Percentiles rank a stretch among this genome's conserved stretches.
Evolutionary conservation across 2,888 invertebrate genomes (phyloP).

Genomic region (Myopa testacea): DNA sequence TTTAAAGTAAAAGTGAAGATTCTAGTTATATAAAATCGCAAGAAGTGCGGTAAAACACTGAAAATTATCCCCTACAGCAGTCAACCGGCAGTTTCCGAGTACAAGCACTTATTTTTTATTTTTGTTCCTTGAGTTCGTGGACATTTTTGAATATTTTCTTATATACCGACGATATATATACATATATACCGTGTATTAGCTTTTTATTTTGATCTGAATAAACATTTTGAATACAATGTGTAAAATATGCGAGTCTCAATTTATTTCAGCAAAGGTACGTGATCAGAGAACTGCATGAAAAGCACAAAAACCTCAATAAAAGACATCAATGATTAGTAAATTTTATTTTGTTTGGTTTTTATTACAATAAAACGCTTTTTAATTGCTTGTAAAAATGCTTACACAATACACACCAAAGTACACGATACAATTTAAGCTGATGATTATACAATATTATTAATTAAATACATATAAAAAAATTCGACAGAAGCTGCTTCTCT

Average conservation of each 20-base stretch:
- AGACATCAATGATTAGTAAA: too few relatives aligned
- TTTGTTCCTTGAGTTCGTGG: neutral
- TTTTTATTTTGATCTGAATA: constrained; percentile 2
- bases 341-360: neutral
- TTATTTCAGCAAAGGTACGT: too few relatives aligned
- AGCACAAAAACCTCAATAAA: too few relatives aligned
- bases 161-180: neutral
- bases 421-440: too few relatives aligned
- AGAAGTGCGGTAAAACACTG: neutral
- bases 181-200: neutral
- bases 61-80: neutral
- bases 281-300: too few relatives aligned
- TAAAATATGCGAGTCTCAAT: neutral
- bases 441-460: too few relatives aligned
- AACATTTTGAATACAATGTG: constrained; percentile 4
- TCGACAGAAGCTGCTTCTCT: too few relatives aligned
- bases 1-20: too few relatives aligned
- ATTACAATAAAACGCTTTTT: neutral
- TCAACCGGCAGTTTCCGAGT: neutral
- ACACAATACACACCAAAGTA: neutral
- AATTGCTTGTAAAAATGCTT: neutral
- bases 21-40: constrained; percentile 6
- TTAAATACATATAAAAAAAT: too few relatives aligned
- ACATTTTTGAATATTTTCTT: neutral
- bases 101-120: neutral